These are phyloP conservation scores for Montipora efflorescens DNA, from an alignment of 64 coral and sea anemone genomes.

Conservation along the genomic window DNA sequence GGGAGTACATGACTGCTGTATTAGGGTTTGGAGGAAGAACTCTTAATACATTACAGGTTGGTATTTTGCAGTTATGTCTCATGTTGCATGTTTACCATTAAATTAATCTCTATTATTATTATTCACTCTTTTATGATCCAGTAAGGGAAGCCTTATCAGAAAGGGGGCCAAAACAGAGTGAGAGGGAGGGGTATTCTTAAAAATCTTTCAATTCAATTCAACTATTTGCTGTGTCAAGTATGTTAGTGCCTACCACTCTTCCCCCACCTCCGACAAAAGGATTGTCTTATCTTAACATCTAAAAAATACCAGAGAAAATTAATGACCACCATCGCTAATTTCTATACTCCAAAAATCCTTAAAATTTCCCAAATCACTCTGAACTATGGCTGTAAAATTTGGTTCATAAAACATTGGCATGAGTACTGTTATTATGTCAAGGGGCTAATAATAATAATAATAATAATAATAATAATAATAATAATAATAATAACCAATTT, in stretches of 20 bases:
- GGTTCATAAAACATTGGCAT: constrained; percentile 10
- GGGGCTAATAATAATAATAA: too few relatives aligned
- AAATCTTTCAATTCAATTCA: too few relatives aligned
- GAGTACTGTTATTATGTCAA: constrained; percentile 1
- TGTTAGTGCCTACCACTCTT: neutral
- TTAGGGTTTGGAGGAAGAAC: neutral
- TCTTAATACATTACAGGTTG: too few relatives aligned
- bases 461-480: too few relatives aligned
- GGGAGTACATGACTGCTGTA: neutral
- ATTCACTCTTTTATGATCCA: too few relatives aligned
- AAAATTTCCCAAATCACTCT: neutral
- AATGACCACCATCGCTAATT: neutral
- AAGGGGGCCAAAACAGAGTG: too few relatives aligned
- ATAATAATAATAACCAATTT: too few relatives aligned
- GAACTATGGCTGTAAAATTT: neutral
- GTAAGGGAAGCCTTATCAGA: too few relatives aligned
- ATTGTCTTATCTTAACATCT: neutral
- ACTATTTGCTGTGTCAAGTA: neutral
- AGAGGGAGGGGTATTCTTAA: too few relatives aligned
- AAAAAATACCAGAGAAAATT: constrained; percentile 13
- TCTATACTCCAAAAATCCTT: neutral
- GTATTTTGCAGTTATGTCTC: too few relatives aligned
- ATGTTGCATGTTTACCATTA: too few relatives aligned
- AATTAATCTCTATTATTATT: too few relatives aligned
- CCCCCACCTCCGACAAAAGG: neutral